Evolutionary conservation across 2,113 vertebrate genomes (phyloP), one percentile per base, ranked within the genome.

Genomic region (Ivindomyrus marchei): DNA sequence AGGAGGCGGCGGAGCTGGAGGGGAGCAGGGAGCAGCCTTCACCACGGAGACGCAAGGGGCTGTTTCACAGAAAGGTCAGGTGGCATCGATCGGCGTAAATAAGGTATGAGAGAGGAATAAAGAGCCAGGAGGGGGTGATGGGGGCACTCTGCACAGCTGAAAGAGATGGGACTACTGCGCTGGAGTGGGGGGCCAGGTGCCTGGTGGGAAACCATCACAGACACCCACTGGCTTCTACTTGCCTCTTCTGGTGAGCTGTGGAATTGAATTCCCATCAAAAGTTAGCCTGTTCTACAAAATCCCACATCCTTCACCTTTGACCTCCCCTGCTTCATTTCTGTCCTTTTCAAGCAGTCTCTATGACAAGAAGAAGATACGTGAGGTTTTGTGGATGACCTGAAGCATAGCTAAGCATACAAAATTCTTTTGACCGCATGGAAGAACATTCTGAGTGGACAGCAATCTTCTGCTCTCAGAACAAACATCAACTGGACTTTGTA

Each of bases 31-130:
- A 66, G 52, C 53, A 66, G 56, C 56, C 66, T 6, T 36, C 49
- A 11, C 21, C 52, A 27, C 3, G 47, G 89, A 62, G 31, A 4
- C 17, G 31, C n/a, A 10, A 39, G 7, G 21, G 17, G 47, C 27
- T n/a, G 19, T 87, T 77, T 52, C 15, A 90, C 56, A 58, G 27
- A 92, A 88, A 92, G 89, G 90, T 92, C 92, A 92, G 58, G 53
- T 0, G 56, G 88, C 90, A 91, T 91, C 17, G 66, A 93, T 90
- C 84, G 52, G 11, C 89, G 89, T 93, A 50, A 94, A 93, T 93
- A 90, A 92, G 13, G 90, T 89, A 94, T 93, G 91, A 93, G 89
- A 91, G n/a, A 89, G 89, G 77, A 89, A 88, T 50, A 15, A 15
- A 77, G 93, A 91, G 91, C 88, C 0, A 70, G 49, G 88, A 58